Base-by-base conservation (phyloP, 2,888 invertebrate species). In the Eristalinus sepulchralis region DNA sequence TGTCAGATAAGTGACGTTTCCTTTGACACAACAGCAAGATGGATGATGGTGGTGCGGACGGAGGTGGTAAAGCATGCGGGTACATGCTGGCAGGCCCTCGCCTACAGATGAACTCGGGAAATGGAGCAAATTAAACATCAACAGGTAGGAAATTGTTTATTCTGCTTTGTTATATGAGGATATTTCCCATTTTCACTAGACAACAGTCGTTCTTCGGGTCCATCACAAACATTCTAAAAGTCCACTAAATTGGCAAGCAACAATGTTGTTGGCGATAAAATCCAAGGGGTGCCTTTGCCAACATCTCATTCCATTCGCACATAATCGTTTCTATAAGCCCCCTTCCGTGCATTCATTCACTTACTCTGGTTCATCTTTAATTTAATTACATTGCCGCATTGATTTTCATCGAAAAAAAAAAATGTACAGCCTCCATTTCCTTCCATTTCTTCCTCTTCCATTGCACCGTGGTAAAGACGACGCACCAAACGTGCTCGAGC, bases 361-460 rank as follows among this genome's bases (percentile, higher is more conserved):
- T 17, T 6, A n/a, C n/a, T 47, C 47, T 3, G 2, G n/a, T 17
- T 8, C n/a, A 4, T 17, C n/a, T 47, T 47, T 17, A 17, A 47
- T 47, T 47, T 47, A 47, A 47, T 47, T 47, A 17, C 17, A 47
- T 47, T 17, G 68, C 73, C 67, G 72, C 60, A 36, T 73, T 60
- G 81, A 62, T 71, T 53, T 67, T 64, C 63, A 64, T 78, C 53
- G 53, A 81, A 77, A 47, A 73, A 39, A 78, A 78, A 47, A 73
- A 68, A 81, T 77, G 36, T 77, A 59, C n/a, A 55, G 27, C 20
- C 53, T 39, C 47, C 11, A 77, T 53, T 73, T 76, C 80, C 39
- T 66, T 36, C 13, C 76, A 22, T 33, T 22, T 17, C 64, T 64
- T 39, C 67, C 22, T 5, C 34, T 11, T 11, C 13, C 31, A 10